Evolutionary conservation across 2,113 vertebrate species (phyloP), one percentile per base, ranked within the genome.

Genomic region (Labeo catla): DNA sequence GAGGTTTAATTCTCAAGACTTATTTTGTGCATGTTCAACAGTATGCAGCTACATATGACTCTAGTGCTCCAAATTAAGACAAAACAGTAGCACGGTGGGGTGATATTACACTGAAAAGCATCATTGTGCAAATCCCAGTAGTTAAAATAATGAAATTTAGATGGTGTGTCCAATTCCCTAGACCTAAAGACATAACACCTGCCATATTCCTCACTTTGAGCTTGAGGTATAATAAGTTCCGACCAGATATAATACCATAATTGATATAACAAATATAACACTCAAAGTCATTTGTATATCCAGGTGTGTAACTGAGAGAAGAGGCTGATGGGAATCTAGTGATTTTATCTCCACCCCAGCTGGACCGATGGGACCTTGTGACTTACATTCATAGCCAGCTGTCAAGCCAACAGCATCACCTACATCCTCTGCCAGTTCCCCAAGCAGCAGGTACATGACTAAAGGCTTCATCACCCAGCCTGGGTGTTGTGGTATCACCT

Each of bases 381-480:
- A 66, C 43, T n/a, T 81, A 66, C 43, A 65, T 66, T 65, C 13
- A 80, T 63, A 96, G 97, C 97, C 15, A 97, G 98, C 28, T 99
- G 98, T 84, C 97, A 97, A 15, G 21, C 1, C 82, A 98, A 97
- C 94, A 98, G 98, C 92, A 98, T 99, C 91, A 98, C 97, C 5
- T 99, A 97, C 0, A 97, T 99, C 85, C 96, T 99, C 86, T 98
- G 97, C 94, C 98, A 99, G 73, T 98, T 99, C 85, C 96, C 98
- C 86, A 98, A 97, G 94, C 98, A 99, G 73, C 98, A 98, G 97
- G 98, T 99, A 91, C 63, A 61, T 66, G 23, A 52, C 65, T 85
- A 78, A 87, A 87, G 72, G 8, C 28, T 59, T 43, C 73, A 68
- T 49, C 66, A 72, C 63, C 76, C 82, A 84, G 80, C 65, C 15